Percentiles rank a stretch among this genome's conserved stretches.
phyloP scores from a whole-genome alignment of 2,797 vertebrate species.

The Gallirallus australis region DNA sequence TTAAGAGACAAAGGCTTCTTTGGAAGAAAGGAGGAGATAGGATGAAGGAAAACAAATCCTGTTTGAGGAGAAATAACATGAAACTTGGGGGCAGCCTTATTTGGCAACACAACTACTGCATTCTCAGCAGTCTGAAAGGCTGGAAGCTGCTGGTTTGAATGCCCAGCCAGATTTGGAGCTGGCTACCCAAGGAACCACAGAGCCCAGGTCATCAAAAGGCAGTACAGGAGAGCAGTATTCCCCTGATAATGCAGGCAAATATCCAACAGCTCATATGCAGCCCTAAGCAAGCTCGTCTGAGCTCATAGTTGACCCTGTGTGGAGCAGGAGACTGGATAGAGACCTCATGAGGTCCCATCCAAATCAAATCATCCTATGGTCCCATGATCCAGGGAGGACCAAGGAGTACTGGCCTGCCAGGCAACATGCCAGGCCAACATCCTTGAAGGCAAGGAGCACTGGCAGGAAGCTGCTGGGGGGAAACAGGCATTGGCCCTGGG shows the following conservation, averaged over 20 bases:
- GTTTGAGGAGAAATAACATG: not conserved
- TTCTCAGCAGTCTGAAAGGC: not conserved
- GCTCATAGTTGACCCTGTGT: not conserved
- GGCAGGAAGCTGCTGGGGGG: not conserved
- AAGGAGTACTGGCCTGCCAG: not conserved
- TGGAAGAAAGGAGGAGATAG: not conserved
- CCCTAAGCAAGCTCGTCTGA: not conserved
- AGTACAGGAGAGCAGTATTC: not conserved
- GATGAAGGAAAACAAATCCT: not conserved
- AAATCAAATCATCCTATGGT: not conserved
- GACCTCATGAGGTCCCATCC: not conserved
- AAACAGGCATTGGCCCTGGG: not conserved
- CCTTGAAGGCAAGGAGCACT: not conserved
- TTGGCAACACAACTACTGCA: not conserved
- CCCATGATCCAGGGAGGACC: not conserved
- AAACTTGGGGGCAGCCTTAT: not conserved
- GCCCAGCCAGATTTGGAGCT: not conserved
- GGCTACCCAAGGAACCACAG: not conserved
- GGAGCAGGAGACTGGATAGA: not conserved
- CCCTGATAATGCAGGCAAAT: not conserved
- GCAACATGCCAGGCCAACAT: conserved; percentile 30
- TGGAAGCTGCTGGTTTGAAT: not conserved
- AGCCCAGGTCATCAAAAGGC: not conserved
- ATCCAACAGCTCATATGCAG: not conserved
- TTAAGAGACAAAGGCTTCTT: not conserved